Percentiles rank a stretch among this genome's conserved stretches.
phyloP scores from a whole-genome alignment of 2,797 vertebrate species.

The Psittacula derbiana region DNA sequence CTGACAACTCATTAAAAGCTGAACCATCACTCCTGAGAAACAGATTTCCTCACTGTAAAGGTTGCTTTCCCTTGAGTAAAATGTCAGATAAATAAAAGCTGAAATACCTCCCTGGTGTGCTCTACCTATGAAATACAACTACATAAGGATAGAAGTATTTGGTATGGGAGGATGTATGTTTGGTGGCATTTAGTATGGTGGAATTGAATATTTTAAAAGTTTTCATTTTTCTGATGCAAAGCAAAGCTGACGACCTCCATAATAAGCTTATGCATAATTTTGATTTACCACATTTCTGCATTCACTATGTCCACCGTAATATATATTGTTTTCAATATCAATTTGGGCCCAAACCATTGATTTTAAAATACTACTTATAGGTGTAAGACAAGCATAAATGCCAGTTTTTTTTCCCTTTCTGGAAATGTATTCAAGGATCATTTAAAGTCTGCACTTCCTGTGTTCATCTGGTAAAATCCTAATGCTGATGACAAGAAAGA shows the following conservation, averaged over 20 bases:
- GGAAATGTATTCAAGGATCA: neutral
- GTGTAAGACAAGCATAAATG: neutral
- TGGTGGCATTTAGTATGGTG: neutral
- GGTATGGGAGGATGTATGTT: neutral
- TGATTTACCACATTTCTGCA: neutral
- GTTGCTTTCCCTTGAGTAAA: constrained; percentile 64
- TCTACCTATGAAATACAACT: neutral
- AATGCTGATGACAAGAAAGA: neutral
- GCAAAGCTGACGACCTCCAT: neutral
- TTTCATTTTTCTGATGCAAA: neutral
- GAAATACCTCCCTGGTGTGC: constrained; percentile 47
- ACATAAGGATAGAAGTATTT: neutral
- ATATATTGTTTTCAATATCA: neutral
- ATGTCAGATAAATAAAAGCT: constrained; percentile 67
- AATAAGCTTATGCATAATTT: neutral
- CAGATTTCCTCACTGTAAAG: constrained; percentile 65
- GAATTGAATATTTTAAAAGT: neutral
- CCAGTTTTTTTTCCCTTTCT: neutral
- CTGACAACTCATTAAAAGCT: constrained; percentile 66
- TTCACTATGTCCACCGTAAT: neutral
- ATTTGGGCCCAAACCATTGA: neutral
- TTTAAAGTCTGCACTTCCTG: neutral
- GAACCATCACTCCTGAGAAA: constrained; percentile 71
- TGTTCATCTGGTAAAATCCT: neutral
- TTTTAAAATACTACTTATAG: neutral